phyloP scores from a whole-genome alignment of 1,140 invertebrate species.

The Aphelinus atriplicis region DNA sequence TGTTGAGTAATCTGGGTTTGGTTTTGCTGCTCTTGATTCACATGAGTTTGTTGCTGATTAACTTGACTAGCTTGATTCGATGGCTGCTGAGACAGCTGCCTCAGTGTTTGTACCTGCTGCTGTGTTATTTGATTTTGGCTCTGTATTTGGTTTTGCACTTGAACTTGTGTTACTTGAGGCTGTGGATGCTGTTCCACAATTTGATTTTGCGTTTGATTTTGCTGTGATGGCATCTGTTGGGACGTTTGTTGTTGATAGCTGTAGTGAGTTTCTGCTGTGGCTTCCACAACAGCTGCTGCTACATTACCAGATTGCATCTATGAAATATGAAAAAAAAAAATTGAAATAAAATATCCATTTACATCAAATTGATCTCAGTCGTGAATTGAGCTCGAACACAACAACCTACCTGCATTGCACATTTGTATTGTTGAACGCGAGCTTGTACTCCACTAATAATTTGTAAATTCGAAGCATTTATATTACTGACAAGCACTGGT shows the following conservation, averaged over 20 bases:
- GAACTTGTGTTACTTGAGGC: conserved; percentile 60
- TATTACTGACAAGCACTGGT: conserved; percentile 66
- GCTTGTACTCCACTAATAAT: conserved; percentile 66
- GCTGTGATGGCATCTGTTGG: conserved; percentile 56
- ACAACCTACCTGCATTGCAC: conserved; percentile 64
- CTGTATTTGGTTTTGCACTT: conserved; percentile 62
- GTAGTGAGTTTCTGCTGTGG: conserved; percentile 59
- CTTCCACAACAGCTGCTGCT: conserved; percentile 59
- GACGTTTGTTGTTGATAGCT: conserved; percentile 63
- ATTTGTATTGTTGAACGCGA: conserved; percentile 66
- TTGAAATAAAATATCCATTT: not conserved
- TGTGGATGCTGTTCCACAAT: conserved; percentile 53
- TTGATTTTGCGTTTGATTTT: conserved; percentile 60
- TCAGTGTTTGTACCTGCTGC: conserved; percentile 55
- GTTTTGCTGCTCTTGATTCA: conserved; percentile 39
- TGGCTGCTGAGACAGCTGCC: conserved; percentile 61
- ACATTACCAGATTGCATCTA: conserved; percentile 64
- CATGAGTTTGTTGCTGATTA: conserved; percentile 48
- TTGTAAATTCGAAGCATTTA: conserved; percentile 67
- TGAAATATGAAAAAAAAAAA: conserved; percentile 21
- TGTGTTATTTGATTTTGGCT: conserved; percentile 64
- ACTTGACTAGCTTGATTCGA: conserved; percentile 55
- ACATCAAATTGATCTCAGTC: not conserved
- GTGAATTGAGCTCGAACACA: not conserved
- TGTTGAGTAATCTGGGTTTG: conserved; percentile 55